phyloP scores from a whole-genome alignment of 2,113 vertebrate genomes.

The Strix uralensis region DNA sequence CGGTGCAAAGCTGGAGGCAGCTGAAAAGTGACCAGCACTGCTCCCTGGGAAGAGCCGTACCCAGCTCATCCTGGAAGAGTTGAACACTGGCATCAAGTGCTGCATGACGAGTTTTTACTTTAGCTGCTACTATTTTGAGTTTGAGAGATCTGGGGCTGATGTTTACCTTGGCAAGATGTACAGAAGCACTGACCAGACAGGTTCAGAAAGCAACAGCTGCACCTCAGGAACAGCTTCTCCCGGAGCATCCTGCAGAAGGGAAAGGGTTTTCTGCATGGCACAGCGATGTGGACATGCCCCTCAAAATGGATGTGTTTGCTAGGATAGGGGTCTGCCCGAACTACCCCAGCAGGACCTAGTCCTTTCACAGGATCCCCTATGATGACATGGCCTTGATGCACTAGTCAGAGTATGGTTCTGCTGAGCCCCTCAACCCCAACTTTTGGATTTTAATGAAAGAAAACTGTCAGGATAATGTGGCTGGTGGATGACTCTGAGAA shows the following conservation, averaged over 20 bases:
- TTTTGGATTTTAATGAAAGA: constrained; percentile 87
- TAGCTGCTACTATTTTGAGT: constrained; percentile 75
- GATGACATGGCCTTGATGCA: constrained; percentile 70
- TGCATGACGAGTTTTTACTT: constrained; percentile 78
- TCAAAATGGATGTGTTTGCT: constrained; percentile 63
- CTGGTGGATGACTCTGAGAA: constrained; percentile 32
- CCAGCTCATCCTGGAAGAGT: constrained; percentile 75
- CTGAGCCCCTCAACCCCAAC: constrained; percentile 76
- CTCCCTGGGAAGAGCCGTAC: constrained; percentile 81
- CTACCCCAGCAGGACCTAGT: constrained; percentile 66
- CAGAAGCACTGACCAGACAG: constrained; percentile 76
- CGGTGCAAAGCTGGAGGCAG: constrained; percentile 73
- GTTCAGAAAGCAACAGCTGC: constrained; percentile 69
- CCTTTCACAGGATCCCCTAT: constrained; percentile 70
- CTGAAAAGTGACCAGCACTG: constrained; percentile 75
- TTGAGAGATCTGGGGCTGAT: constrained; percentile 71
- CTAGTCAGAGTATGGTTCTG: constrained; percentile 73
- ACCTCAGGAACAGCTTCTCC: constrained; percentile 77
- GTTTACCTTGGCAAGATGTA: constrained; percentile 73
- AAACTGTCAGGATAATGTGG: constrained; percentile 61
- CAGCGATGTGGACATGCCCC: constrained; percentile 59
- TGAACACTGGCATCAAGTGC: constrained; percentile 76
- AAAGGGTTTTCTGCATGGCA: constrained; percentile 77
- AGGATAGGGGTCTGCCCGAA: constrained; percentile 74
- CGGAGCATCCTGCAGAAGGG: constrained; percentile 76